These are phyloP conservation scores for Litoditis marina DNA, from an alignment of 2,888 invertebrate species.

Conservation along the genomic window DNA sequence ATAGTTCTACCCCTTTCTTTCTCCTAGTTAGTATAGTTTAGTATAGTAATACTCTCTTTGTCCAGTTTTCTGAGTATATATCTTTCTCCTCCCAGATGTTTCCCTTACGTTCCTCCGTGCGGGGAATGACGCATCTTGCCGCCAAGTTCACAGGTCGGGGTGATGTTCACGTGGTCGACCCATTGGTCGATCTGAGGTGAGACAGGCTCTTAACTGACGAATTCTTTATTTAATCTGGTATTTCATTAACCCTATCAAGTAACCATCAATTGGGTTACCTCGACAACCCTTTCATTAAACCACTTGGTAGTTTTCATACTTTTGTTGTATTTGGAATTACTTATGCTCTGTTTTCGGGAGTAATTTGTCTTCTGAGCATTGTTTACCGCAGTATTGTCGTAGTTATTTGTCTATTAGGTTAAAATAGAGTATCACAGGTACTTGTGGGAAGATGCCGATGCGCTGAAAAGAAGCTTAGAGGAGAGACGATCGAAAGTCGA, in stretches of 20 bases:
- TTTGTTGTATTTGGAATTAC: not conserved
- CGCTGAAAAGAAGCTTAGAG: constrained; percentile 30
- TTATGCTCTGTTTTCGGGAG: not conserved
- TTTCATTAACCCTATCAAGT: too few species aligned
- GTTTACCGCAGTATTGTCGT: not conserved
- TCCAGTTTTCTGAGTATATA: too few species aligned
- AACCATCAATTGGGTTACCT: too few species aligned
- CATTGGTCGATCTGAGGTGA: constrained; percentile 43
- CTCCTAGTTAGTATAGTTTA: too few species aligned
- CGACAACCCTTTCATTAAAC: too few species aligned
- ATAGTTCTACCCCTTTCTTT: too few species aligned
- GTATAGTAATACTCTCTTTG: too few species aligned
- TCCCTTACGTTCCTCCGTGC: not conserved
- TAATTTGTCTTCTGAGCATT: not conserved
- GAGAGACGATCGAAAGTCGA: constrained; percentile 31
- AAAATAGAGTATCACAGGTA: constrained; percentile 12
- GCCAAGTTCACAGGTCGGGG: constrained; percentile 40
- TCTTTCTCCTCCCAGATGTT: too few species aligned
- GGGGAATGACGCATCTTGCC: constrained; percentile 42
- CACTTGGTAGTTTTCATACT: too few species aligned
- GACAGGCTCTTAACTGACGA: too few species aligned
- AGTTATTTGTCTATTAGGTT: not conserved
- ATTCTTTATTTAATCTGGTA: too few species aligned
- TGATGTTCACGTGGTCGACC: constrained; percentile 51
- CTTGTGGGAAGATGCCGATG: constrained; percentile 26